Conservation (phyloP, 1,140 invertebrate genomes). For the Helicoverpa zea region DNA sequence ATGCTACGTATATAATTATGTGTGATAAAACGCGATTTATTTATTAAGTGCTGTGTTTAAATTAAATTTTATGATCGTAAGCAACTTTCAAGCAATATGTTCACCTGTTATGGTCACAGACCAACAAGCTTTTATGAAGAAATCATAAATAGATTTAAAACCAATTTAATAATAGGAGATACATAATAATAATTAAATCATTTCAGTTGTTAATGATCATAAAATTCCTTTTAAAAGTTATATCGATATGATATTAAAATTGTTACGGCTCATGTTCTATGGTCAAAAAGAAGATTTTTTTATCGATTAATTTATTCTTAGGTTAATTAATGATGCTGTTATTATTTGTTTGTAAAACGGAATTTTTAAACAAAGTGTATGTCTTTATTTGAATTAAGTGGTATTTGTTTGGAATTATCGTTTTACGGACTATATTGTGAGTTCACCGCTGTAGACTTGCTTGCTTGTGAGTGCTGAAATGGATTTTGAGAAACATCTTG, state of each 20-base stretch:
- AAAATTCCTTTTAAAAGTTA: slow-evolving; percentile 75
- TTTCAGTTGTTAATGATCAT: slow-evolving; percentile 62
- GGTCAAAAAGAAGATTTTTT: slow-evolving; percentile 69
- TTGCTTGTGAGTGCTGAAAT: neutral
- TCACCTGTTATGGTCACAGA: slow-evolving; percentile 30
- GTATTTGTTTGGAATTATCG: slow-evolving; percentile 66
- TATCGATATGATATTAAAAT: slow-evolving; percentile 85
- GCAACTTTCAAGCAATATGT: slow-evolving; percentile 44
- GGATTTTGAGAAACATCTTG: neutral
- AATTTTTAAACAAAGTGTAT: slow-evolving; percentile 54
- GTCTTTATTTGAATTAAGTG: slow-evolving; percentile 55
- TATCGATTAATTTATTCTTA: slow-evolving; percentile 82
- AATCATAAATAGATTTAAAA: slow-evolving; percentile 13
- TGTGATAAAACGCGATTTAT: slow-evolving; percentile 81
- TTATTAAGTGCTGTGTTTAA: slow-evolving; percentile 68
- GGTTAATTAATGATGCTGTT: slow-evolving; percentile 77
- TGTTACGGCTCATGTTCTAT: slow-evolving; percentile 80
- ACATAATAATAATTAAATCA: slow-evolving; percentile 6
- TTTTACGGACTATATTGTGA: slow-evolving; percentile 64
- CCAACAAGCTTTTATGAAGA: slow-evolving; percentile 26
- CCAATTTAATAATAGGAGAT: neutral
- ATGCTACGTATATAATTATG: slow-evolving; percentile 81
- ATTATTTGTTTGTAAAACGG: slow-evolving; percentile 67
- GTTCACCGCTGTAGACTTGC: slow-evolving; percentile 54
- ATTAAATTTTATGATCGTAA: slow-evolving; percentile 62